Evolutionary conservation across 2,113 vertebrate genomes (phyloP).

Genomic region (Entomyzon cyanotis): DNA sequence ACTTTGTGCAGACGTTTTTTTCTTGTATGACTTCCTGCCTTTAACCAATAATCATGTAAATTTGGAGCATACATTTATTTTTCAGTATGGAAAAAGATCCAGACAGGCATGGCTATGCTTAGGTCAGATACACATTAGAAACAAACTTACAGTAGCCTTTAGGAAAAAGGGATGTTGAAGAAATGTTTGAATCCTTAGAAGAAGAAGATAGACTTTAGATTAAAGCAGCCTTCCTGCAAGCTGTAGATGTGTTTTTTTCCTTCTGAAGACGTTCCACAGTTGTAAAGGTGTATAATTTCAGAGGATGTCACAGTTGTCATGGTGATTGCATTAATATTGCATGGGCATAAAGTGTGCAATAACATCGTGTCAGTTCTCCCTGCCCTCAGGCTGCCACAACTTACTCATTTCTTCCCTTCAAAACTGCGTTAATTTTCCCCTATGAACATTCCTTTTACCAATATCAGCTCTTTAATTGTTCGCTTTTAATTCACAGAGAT

Average conservation of each 20-base stretch:
- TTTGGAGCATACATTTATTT: background rate
- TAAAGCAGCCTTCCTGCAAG: background rate
- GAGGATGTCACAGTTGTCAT: constrained; percentile 66
- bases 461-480: constrained; percentile 46
- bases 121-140: background rate
- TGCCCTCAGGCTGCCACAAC: constrained; percentile 52
- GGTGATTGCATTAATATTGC: constrained; percentile 71
- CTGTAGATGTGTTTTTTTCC: constrained; percentile 7
- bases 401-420: constrained; percentile 32
- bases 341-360: constrained; percentile 35
- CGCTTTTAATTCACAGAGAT: background rate
- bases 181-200: background rate
- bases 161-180: background rate
- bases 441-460: background rate
- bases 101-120: background rate
- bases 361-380: constrained; percentile 25
- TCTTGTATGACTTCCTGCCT: background rate
- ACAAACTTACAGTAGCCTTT: background rate
- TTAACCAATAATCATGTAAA: background rate
- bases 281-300: constrained; percentile 68
- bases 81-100: background rate
- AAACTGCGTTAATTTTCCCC: background rate
- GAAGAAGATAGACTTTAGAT: background rate
- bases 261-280: constrained; percentile 48
- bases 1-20: background rate